Base-by-base conservation (phyloP, 1,140 invertebrate species). In the Pogonomyrmex barbatus region DNA sequence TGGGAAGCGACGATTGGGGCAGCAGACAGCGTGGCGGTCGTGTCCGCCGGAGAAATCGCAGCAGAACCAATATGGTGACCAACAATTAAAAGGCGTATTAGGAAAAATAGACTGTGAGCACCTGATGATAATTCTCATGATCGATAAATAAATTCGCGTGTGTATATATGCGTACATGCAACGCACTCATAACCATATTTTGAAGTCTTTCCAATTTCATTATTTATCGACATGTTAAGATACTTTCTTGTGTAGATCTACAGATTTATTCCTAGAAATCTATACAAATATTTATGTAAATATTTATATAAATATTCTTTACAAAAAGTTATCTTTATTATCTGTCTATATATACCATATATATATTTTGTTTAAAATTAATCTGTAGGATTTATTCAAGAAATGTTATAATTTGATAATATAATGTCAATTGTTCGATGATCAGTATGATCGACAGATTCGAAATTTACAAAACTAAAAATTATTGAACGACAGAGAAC, bases 31-130 rank as follows among this genome's bases (percentile, higher is more conserved):
- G 93, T 6, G 93, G 94, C 0, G 93, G 93, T 0, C 84, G 93
- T 42, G 75, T 91, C 0, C 90, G 93, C 1, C 83, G 94, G 42
- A 86, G 94, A 33, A 94, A 94, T 85, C 88, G 94, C 39, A 92
- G 93, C 39, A 93, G 94, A 65, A 91, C 91, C 62, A 93, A 92
- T 70, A 79, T 89, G 17, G 89, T 70, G 77, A 88, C 88, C 45
- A 92, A 91, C 71, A 93, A 91, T 83, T 89, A 91, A 81, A 87
- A 88, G 39, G 92, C 33, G 24, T 60, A n/a, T 63, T 52, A 42
- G 4, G 12, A 2, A 42, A 30, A 79, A 60, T 90, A 85, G 71
- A 65, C 17, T 4, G 70, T 56, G 81, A 90, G 76, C 88, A 89
- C 89, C 90, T 91, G 89, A 88, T 89, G 67, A 91, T 85, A 89